Percentiles rank a stretch among this genome's conserved stretches.
These are phyloP conservation scores for Gnathochromis pfefferi DNA, from an alignment of 2,113 vertebrate species.

Conservation along the genomic window DNA sequence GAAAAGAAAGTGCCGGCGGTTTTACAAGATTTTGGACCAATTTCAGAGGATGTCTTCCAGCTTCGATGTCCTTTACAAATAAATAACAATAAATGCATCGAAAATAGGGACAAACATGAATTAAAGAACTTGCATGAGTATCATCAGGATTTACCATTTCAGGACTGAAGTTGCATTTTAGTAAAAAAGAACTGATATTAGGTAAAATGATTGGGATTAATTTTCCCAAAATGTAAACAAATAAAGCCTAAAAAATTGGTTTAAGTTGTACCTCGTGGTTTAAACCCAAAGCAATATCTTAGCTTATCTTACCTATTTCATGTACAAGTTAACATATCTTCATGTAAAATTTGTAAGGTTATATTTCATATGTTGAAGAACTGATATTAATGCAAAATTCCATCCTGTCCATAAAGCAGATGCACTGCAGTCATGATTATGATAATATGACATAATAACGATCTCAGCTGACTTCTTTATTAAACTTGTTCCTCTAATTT, in stretches of 20 bases:
- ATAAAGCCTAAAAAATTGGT: neutral
- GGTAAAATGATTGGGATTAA: neutral
- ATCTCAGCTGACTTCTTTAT: neutral
- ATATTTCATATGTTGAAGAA: neutral
- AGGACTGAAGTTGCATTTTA: neutral
- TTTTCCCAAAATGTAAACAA: neutral
- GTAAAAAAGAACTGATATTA: neutral
- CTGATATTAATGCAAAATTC: neutral
- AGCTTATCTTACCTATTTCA: neutral
- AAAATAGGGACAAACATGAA: neutral
- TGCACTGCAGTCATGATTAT: neutral
- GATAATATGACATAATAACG: neutral
- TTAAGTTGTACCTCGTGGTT: neutral
- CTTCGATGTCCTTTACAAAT: neutral
- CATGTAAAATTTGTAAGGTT: neutral
- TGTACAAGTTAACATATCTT: neutral
- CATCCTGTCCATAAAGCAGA: neutral
- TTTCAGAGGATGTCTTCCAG: neutral
- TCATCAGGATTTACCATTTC: neutral
- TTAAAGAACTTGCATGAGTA: neutral
- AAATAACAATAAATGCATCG: neutral
- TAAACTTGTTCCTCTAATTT: neutral
- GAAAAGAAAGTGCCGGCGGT: neutral
- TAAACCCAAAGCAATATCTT: neutral
- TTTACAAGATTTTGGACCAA: neutral